These are phyloP conservation scores for Atta cephalotes DNA, from an alignment of 1,140 invertebrate species.

Conservation along the genomic window DNA sequence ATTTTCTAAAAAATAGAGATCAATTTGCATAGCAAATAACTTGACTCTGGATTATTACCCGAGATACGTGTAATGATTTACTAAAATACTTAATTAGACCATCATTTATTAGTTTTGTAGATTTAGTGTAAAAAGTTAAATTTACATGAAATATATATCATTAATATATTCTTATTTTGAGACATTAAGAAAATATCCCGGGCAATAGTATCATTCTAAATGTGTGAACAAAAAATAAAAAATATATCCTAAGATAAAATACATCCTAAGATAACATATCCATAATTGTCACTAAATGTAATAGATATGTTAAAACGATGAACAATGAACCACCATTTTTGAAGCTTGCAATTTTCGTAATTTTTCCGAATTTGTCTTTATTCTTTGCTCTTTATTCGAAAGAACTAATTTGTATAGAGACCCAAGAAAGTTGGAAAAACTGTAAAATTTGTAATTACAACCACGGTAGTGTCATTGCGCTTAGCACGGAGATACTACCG, in stretches of 20 bases:
- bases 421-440: neutral
- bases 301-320: neutral
- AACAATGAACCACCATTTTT: neutral
- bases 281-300: slow-evolving; percentile 10
- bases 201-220: neutral
- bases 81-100: neutral
- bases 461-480: too few species aligned
- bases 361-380: slow-evolving; percentile 2
- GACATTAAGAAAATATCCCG: neutral
- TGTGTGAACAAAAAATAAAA: neutral
- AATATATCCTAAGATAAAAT: neutral
- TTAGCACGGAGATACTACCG: too few species aligned
- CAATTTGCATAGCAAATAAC: neutral
- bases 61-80: neutral
- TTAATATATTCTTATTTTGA: neutral
- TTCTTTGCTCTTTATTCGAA: neutral
- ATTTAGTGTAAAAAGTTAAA: neutral
- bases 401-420: neutral
- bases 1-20: slow-evolving; percentile 48
- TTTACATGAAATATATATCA: neutral
- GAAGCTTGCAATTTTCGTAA: neutral
- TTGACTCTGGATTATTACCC: neutral
- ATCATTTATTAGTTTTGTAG: neutral
- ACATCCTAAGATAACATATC: neutral
- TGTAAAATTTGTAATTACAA: neutral